These are phyloP conservation scores for Microchirus variegatus DNA, from an alignment of 2,797 vertebrate species.

Conservation along the genomic window DNA sequence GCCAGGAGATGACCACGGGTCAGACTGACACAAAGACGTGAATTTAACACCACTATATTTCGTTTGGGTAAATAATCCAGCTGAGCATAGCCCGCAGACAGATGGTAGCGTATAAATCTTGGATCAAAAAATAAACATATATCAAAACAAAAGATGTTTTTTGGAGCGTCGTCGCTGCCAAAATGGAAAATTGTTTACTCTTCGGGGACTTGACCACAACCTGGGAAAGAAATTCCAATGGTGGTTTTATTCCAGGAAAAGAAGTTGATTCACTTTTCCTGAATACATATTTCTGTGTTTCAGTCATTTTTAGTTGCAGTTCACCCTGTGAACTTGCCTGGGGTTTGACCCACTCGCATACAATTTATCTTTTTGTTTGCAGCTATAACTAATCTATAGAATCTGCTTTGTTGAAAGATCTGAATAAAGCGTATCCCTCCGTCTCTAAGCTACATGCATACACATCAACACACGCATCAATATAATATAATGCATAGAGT, in stretches of 20 bases:
- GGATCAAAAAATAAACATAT: constrained; percentile 75
- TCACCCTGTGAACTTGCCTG: not conserved
- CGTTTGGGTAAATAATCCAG: constrained; percentile 80
- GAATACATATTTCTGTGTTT: constrained; percentile 8
- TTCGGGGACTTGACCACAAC: constrained; percentile 14
- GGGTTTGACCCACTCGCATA: not conserved
- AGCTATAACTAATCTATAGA: not conserved
- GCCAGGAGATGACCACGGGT: constrained; percentile 68
- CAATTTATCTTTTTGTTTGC: not conserved
- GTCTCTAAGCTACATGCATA: not conserved
- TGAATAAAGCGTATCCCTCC: not conserved
- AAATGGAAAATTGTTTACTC: constrained; percentile 26
- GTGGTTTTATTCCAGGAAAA: constrained; percentile 17
- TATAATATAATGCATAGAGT: too few species aligned
- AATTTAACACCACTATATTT: constrained; percentile 80
- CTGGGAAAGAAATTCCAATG: constrained; percentile 7
- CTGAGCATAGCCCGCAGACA: constrained; percentile 58
- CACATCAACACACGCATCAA: too few species aligned
- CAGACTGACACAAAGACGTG: constrained; percentile 72
- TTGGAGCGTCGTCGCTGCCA: constrained; percentile 9
- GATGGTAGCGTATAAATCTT: constrained; percentile 76
- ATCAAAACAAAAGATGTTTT: constrained; percentile 39
- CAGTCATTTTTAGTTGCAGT: not conserved
- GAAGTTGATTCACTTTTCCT: constrained; percentile 4
- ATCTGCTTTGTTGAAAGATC: not conserved